Evolutionary conservation across 2,113 vertebrate species (phyloP), one percentile per base, ranked within the genome.

Genomic region (Coryphaenoides rupestris): DNA sequence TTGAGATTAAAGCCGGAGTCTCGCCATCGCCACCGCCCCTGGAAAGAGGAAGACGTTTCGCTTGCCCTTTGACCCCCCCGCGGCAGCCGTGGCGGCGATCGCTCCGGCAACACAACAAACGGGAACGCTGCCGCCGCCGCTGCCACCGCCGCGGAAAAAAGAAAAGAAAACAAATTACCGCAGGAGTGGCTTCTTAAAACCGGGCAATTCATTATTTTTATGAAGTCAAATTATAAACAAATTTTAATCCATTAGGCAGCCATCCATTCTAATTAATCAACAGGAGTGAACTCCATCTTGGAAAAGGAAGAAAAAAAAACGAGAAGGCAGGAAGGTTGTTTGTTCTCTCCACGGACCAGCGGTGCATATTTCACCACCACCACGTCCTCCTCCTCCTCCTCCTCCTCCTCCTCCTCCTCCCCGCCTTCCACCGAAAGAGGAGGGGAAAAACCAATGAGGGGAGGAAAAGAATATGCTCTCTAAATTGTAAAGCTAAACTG

Each of bases 211-310:
- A 87, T 85, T 87, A 85, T 81, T 85, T 86, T 85, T 76, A 86
- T 85, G 77, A 84, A 86, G 82, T 90, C 79, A 85, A 85, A 90
- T 89, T 88, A 88, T 79, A 82, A 88, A 88, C 84, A 84, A 84
- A 88, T 89, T 84, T 88, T 82, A 81, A 86, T 88, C 85, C 84
- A 90, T 90, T 89, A 89, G 89, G 87, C 85, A 85, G 75, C 80
- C 84, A 86, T 86, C 86, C 87, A 89, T 92, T 89, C 78, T 89
- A 87, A 85, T 90, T 89, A 91, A 90, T 90, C 88, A 92, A 86
- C 85, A 80, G 82, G 76, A 89, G 87, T 83, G 76, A 89, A 89
- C 84, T 81, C 75, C 84, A 66, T 82, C 74, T 86, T 76, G 40
- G 47, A 50, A 50, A 50, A 50, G 17, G 3, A 50, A 49, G 17